Conservation (phyloP, 2,888 invertebrate species). For the Nomada flava region DNA sequence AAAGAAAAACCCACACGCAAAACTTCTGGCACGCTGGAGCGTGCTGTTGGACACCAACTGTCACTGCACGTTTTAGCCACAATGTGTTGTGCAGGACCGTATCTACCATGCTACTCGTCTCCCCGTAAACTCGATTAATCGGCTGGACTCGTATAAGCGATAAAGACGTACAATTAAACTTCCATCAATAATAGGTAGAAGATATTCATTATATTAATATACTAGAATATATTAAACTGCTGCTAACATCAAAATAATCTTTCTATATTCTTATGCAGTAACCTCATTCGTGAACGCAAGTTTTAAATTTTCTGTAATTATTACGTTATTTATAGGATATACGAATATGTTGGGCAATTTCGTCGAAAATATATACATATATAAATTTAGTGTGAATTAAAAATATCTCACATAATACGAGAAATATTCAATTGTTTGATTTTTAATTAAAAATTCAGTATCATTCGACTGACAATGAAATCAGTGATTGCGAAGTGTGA, state of each 20-base stretch:
- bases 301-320: neutral
- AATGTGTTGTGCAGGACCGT: constrained; percentile 46
- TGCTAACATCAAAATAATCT: neutral
- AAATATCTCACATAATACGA: neutral
- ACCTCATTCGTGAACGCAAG: neutral
- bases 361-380: neutral
- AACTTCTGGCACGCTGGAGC: constrained; percentile 43
- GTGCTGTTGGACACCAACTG: constrained; percentile 54
- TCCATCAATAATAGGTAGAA: too few relatives aligned
- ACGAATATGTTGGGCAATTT: neutral
- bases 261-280: neutral
- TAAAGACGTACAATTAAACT: neutral
- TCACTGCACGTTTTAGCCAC: constrained; percentile 44
- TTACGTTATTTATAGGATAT: neutral
- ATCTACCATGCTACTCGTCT: neutral
- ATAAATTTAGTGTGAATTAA: neutral
- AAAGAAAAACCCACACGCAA: neutral
- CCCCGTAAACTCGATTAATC: neutral
- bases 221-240: neutral
- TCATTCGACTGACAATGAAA: neutral
- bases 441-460: neutral
- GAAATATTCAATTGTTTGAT: neutral
- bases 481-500: neutral
- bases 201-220: neutral
- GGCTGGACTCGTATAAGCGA: neutral